These are phyloP conservation scores for Philereme vetulata DNA, from an alignment of 2,888 invertebrate species.

Conservation along the genomic window DNA sequence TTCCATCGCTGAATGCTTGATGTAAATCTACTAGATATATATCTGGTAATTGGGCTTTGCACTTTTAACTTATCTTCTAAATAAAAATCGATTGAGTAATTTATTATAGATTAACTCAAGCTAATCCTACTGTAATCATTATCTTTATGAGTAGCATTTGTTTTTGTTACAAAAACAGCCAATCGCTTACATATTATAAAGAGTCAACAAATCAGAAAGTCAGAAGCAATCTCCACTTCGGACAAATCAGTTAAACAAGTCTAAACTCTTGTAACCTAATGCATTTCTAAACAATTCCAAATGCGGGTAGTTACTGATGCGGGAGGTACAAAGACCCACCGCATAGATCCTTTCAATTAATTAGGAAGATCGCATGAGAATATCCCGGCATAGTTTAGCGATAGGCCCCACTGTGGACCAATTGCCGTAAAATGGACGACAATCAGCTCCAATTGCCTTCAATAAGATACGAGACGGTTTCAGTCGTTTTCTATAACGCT, in stretches of 20 bases:
- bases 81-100: no score
- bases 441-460: slow-evolving; percentile 79
- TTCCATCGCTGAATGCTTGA: not conserved
- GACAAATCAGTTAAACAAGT: no score
- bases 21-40: no score
- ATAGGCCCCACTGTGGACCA: slow-evolving; percentile 55
- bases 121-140: no score
- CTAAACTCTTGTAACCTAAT: no score
- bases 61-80: no score
- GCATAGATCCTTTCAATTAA: slow-evolving; percentile 65
- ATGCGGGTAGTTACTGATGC: slow-evolving; percentile 23
- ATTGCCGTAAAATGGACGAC: slow-evolving; percentile 77
- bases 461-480: slow-evolving; percentile 68
- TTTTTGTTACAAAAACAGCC: no score
- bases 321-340: slow-evolving; percentile 37
- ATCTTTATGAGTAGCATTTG: no score
- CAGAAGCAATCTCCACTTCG: not conserved
- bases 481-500: slow-evolving; percentile 34
- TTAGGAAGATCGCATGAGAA: slow-evolving; percentile 71
- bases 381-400: slow-evolving; percentile 65
- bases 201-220: not conserved
- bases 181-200: not conserved
- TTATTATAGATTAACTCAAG: no score
- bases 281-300: slow-evolving; percentile 9
- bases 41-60: no score